Base-by-base conservation (phyloP, 2,888 invertebrate genomes). In the Phortica okadai region DNA sequence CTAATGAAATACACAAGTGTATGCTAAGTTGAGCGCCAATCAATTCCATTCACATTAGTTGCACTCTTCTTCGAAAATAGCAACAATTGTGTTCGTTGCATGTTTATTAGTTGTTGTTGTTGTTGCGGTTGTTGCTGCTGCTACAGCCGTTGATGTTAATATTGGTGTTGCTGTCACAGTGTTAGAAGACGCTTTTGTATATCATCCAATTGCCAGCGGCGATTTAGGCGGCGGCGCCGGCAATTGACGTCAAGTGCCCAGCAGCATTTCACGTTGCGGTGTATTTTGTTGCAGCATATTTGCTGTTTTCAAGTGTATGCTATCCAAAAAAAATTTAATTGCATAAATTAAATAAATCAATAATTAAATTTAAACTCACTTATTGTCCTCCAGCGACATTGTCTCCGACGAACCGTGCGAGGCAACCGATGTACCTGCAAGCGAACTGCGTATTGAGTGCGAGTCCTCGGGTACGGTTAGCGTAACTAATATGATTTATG, bases 351-450 rank as follows among this genome's bases (percentile, higher is more conserved):
- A 44, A 42, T 21, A 41, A n/a, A 56, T 0, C 16, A 56, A 2
- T 1, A 6, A 56, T 56, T 56, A 2, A 10, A 70, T 42, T 41
- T 75, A 75, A n/a, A 83, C 88, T 89, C 82, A 91, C 91, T 91
- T 91, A 87, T 90, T 91, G 86, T 91, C 91, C 83, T 91, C 91
- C 86, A 91, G 77, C 67, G 91, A 91, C 88, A 91, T 90, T 66
- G 91, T 91, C 81, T 91, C 91, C 82, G 90, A 90, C 77, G 91
- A 91, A 76, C 90, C 91, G 81, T 90, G 90, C 81, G 91, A 91
- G 81, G 91, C 91, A 83, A 91, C 89, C 83, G 91, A 91, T 81
- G 91, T 91, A 90, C 91, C 91, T 89, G 91, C 91, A 89, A 91
- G 90, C 89, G 91, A 91, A 90, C 91, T 91, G 89, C 91, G 89